These are phyloP conservation scores for Leucopsar rothschildi DNA, from an alignment of 2,113 vertebrate genomes.

Conservation along the genomic window DNA sequence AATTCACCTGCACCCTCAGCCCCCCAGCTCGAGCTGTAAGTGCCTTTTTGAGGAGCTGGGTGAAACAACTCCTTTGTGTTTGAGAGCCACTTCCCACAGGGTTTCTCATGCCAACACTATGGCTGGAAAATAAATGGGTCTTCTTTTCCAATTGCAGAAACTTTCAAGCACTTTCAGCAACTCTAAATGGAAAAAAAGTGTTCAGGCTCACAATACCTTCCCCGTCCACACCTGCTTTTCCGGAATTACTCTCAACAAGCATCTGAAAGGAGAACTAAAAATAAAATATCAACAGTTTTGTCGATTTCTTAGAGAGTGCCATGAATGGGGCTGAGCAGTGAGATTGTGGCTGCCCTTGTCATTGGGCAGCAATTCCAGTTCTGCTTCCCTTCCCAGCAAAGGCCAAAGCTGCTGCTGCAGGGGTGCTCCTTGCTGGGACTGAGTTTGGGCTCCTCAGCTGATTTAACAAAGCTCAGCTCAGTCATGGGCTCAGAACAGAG, in stretches of 20 bases:
- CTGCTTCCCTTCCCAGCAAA: neutral
- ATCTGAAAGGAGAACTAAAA: slow-evolving; percentile 22
- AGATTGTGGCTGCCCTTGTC: neutral
- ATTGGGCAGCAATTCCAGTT: neutral
- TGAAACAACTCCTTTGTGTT: neutral
- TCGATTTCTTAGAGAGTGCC: neutral
- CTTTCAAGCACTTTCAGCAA: neutral
- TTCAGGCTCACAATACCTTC: neutral
- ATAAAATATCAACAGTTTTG: neutral
- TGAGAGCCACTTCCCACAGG: neutral
- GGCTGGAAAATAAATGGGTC: neutral
- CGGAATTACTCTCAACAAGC: neutral
- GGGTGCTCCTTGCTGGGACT: neutral
- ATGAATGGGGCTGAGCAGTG: neutral
- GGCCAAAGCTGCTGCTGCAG: neutral
- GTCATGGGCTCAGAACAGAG: neutral
- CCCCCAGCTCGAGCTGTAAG: neutral
- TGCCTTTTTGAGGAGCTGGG: neutral
- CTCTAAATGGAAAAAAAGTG: neutral
- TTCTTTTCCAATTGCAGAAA: slow-evolving; percentile 3
- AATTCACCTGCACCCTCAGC: neutral
- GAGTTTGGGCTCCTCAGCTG: neutral
- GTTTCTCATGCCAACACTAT: neutral
- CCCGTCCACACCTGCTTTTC: neutral
- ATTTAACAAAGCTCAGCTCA: neutral